Evolutionary conservation across 2,797 vertebrate species (phyloP), one percentile per base, ranked within the genome.

Genomic region (Sebastiscus albofasciatus): DNA sequence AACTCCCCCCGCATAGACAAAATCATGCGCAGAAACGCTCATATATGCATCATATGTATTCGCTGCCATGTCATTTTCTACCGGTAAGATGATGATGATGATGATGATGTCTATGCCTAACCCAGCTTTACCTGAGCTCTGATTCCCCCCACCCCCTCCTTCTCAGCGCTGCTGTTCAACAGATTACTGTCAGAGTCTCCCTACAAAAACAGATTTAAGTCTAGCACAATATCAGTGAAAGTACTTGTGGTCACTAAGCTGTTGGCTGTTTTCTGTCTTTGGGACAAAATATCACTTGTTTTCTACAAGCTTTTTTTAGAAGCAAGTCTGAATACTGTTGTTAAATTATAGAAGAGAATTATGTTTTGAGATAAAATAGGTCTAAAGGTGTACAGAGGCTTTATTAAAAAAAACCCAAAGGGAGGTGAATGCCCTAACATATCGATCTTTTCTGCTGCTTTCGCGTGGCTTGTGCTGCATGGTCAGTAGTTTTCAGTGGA

Each of bases 1-100:
- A 85, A 97, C 97, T 2, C 93, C 97, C 0, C 97, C 68, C 0
- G 87, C 96, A 6, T 99, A 97, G 81, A 89, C 59, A 4, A 9
- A 67, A 27, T n/a, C 79, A 26, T 7, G 61, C 70, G 72, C 58
- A 74, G 18, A 67, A 70, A 56, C 16, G 24, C 80, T 77, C 75
- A 22, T 31, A 72, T n/a, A 6, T 29, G 61, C 72, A 46, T 64
- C 52, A 27, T 5, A 80, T 52, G 2, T 24, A 72, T 67, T 60
- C 7, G 85, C 89, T 90, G 87, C 87, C 91, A 86, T 84, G 72
- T 72, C 52, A 67, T 84, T 85, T 72, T 67, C 77, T 79, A 66
- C 75, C 55, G 69, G 59, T 80, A 56, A 62, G 42, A 82, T 12
- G 52, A 79, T 46, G 74, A 24, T 24, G 74, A 24, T 24, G 24